These are phyloP conservation scores for Ichneumoninae sp. DNA, from an alignment of 2,888 invertebrate genomes.

Conservation along the genomic window DNA sequence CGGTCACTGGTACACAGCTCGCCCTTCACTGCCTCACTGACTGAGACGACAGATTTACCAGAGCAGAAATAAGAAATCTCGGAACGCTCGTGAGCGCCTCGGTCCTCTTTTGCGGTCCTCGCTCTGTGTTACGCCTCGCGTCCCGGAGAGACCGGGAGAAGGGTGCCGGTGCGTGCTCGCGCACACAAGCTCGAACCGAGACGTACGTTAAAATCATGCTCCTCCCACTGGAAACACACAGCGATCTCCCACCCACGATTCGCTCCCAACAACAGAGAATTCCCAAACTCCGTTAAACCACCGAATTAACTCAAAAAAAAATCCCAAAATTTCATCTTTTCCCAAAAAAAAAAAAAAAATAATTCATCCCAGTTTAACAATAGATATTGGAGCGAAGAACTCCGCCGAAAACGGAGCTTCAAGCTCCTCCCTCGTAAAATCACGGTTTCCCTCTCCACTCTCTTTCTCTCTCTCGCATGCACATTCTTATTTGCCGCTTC, in stretches of 20 bases:
- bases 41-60: slow-evolving; percentile 84
- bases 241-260: slow-evolving; percentile 38
- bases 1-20: slow-evolving; percentile 81
- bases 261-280: background rate
- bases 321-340: background rate
- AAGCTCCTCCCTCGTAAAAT: slow-evolving; percentile 43
- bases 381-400: background rate
- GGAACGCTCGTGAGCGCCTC: slow-evolving; percentile 49
- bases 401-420: background rate
- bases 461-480: background rate
- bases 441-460: slow-evolving; percentile 26
- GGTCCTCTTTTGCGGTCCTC: slow-evolving; percentile 54
- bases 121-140: slow-evolving; percentile 51
- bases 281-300: background rate
- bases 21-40: slow-evolving; percentile 83
- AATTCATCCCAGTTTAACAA: background rate
- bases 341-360: background rate
- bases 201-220: slow-evolving; percentile 53
- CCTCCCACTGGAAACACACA: slow-evolving; percentile 54
- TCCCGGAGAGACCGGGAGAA: slow-evolving; percentile 39
- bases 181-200: slow-evolving; percentile 59
- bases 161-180: slow-evolving; percentile 54
- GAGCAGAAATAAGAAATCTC: slow-evolving; percentile 84
- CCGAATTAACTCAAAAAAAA: background rate
- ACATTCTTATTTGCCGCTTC: background rate